Evolutionary conservation across 37 sponge, comb jelly and placozoan genomes (phyloP).

Genomic region (Aphrocallistes beatrix): DNA sequence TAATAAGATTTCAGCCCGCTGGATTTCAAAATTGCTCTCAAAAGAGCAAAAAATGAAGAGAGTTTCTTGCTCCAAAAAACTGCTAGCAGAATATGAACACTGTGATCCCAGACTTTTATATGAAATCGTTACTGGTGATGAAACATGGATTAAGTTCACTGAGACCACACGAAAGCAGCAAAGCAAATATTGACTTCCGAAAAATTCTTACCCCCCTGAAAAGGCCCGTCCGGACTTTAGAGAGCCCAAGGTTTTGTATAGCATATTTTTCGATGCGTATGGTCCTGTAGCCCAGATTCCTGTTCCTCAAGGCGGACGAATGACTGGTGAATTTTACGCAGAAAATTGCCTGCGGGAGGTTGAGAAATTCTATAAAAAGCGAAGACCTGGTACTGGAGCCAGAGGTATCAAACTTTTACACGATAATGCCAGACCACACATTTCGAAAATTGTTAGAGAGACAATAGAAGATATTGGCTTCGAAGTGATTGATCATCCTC

Average conservation of each 20-base stretch:
- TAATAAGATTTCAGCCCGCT: too few relatives aligned
- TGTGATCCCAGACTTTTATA: too few relatives aligned
- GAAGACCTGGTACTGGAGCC: background rate
- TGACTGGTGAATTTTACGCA: background rate
- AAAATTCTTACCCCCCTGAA: background rate
- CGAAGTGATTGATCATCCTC: background rate
- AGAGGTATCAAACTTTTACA: background rate
- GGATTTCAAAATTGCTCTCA: too few relatives aligned
- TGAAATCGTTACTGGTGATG: too few relatives aligned
- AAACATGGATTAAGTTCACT: too few relatives aligned
- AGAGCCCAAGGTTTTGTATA: background rate
- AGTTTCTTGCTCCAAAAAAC: too few relatives aligned
- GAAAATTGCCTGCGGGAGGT: background rate
- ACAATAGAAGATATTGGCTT: background rate
- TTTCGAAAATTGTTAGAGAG: background rate
- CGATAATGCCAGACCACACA: background rate
- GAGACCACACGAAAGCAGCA: background rate
- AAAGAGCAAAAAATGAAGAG: too few relatives aligned
- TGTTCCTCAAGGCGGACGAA: background rate
- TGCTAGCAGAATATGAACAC: too few relatives aligned
- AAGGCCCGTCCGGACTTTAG: background rate
- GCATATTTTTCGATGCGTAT: constrained; percentile 5
- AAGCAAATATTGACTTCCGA: background rate
- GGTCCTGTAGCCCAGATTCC: background rate
- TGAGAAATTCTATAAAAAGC: background rate